Conservation (phyloP, 1,140 invertebrate species). For the Leptestheria dahalacensis region DNA sequence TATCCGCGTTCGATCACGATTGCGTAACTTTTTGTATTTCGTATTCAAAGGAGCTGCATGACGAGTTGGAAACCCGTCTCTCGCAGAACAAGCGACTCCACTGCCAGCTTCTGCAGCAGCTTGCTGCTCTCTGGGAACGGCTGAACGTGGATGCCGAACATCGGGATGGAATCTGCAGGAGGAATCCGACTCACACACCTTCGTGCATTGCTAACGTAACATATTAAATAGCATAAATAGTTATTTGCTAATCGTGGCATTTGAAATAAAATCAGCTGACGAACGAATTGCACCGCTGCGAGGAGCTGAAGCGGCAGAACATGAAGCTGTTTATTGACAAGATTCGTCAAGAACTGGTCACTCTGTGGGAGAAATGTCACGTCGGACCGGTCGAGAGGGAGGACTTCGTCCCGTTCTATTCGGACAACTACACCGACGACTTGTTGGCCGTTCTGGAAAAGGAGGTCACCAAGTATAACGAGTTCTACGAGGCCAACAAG, state of each 20-base stretch:
- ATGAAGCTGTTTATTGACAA: constrained; percentile 51
- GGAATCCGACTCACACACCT: constrained; percentile 33
- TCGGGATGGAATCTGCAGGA: constrained; percentile 33
- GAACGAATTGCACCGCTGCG: constrained; percentile 43
- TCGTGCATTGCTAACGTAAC: constrained; percentile 34
- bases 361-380: constrained; percentile 55
- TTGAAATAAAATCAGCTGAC: constrained; percentile 27
- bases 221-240: constrained; percentile 11
- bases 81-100: constrained; percentile 1
- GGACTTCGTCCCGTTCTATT: constrained; percentile 41
- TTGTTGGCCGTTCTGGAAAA: constrained; percentile 53
- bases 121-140: constrained; percentile 42
- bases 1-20: neutral
- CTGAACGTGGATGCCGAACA: constrained; percentile 39
- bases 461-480: constrained; percentile 48
- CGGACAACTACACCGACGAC: constrained; percentile 53
- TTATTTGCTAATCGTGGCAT: neutral
- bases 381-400: constrained; percentile 41
- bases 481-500: constrained; percentile 47
- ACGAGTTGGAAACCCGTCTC: neutral
- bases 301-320: constrained; percentile 44
- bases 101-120: constrained; percentile 29
- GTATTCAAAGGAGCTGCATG: neutral
- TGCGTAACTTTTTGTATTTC: neutral
- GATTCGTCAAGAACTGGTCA: constrained; percentile 44